A percentile compares a stretch with the other conserved stretches of the same genome.
Evolutionary conservation across 2,888 invertebrate species (phyloP).

Genomic region (Germaria angustata): DNA sequence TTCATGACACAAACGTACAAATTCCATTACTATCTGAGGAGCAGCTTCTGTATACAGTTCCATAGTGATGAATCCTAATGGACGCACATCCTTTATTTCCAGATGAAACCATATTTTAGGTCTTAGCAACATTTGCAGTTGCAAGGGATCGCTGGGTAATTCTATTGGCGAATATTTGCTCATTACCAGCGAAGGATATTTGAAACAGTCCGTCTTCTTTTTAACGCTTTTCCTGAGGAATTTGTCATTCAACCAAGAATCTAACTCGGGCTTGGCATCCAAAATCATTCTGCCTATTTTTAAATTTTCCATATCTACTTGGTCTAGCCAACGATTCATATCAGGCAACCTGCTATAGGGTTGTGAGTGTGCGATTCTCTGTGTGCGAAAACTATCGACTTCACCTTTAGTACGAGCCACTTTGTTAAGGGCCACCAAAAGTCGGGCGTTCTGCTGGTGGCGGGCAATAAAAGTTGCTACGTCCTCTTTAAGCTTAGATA

Average conservation of each 20-base stretch:
- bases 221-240: not conserved
- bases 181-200: slow-evolving; percentile 54
- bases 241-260: slow-evolving; percentile 28
- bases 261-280: not conserved
- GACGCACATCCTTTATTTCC: slow-evolving; percentile 68
- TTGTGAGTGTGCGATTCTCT: not conserved
- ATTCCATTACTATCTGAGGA: slow-evolving; percentile 71
- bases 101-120: slow-evolving; percentile 72
- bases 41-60: slow-evolving; percentile 73
- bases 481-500: slow-evolving; percentile 49
- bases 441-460: slow-evolving; percentile 47
- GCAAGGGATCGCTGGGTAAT: slow-evolving; percentile 37
- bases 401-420: slow-evolving; percentile 46
- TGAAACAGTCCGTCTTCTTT: slow-evolving; percentile 1
- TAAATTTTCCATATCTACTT: slow-evolving; percentile 44
- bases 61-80: slow-evolving; percentile 70
- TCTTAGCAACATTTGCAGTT: slow-evolving; percentile 66
- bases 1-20: slow-evolving; percentile 69
- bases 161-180: slow-evolving; percentile 64
- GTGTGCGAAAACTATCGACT: slow-evolving; percentile 1
- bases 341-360: slow-evolving; percentile 2
- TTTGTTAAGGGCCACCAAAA: slow-evolving; percentile 54
- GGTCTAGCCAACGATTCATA: not conserved
- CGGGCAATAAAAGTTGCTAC: slow-evolving; percentile 24
- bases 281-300: slow-evolving; percentile 37